Evolutionary conservation across 2,113 vertebrate genomes (phyloP).

Genomic region (Tupaia chinensis): DNA sequence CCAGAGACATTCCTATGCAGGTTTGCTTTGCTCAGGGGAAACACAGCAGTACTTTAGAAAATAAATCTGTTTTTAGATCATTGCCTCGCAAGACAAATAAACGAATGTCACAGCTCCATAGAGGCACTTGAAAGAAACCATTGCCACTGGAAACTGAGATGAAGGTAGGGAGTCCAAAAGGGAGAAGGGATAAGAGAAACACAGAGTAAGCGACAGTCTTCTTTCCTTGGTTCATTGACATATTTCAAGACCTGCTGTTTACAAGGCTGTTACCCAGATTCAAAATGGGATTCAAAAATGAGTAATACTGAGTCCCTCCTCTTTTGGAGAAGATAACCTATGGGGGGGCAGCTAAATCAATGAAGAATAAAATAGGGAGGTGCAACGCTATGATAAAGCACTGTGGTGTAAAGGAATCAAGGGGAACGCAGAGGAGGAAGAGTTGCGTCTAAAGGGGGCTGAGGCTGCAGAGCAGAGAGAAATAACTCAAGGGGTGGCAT

Average conservation of each 20-base stretch:
- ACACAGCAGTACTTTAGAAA: not conserved
- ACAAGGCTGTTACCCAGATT: not conserved
- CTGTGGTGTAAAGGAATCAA: not conserved
- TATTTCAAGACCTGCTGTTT: not conserved
- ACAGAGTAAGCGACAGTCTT: not conserved
- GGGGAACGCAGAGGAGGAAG: not conserved
- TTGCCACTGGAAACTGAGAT: not conserved
- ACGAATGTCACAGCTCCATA: not conserved
- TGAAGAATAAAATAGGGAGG: not conserved
- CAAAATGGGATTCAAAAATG: not conserved
- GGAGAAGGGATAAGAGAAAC: not conserved
- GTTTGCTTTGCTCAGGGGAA: constrained; percentile 15
- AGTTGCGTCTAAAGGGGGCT: not conserved
- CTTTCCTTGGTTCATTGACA: not conserved
- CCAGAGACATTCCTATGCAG: not conserved
- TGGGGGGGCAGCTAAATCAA: not conserved
- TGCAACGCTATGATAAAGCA: not conserved
- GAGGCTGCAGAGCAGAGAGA: not conserved
- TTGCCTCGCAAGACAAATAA: not conserved
- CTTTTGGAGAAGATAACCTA: not conserved
- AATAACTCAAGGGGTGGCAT: no score
- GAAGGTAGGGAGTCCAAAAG: not conserved
- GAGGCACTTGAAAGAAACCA: not conserved
- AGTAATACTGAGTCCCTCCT: not conserved
- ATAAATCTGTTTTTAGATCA: not conserved